phyloP scores from a whole-genome alignment of 2,797 vertebrate genomes.

The Sarcophilus harrisii region DNA sequence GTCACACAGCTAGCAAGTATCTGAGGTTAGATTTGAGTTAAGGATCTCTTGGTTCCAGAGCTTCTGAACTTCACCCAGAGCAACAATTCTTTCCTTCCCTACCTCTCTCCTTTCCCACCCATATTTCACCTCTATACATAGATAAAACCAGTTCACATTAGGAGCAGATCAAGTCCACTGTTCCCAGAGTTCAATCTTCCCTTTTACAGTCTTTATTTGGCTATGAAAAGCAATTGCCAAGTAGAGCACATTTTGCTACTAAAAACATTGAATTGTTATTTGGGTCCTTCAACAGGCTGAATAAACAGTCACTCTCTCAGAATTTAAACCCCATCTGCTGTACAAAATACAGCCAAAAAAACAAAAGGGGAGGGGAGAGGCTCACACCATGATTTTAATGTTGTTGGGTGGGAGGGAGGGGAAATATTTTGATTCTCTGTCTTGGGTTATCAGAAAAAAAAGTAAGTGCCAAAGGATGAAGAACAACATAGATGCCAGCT shows the following conservation, averaged over 20 bases:
- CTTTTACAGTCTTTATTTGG: accelerated
- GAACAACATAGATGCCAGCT: not conserved
- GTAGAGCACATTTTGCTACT: not conserved
- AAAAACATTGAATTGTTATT: conserved; percentile 29
- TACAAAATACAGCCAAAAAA: not conserved
- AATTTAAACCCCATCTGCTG: conserved; percentile 55
- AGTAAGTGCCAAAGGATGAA: not conserved
- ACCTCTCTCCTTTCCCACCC: not conserved
- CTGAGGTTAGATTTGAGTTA: not conserved
- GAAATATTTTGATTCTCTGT: not conserved
- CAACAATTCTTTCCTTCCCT: not conserved
- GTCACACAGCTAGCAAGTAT: too few species aligned
- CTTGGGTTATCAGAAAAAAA: not conserved
- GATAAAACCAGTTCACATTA: not conserved
- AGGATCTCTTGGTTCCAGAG: not conserved
- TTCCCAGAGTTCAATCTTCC: not conserved
- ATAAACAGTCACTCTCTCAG: conserved; percentile 48
- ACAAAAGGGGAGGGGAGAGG: conserved; percentile 44
- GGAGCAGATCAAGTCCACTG: accelerated
- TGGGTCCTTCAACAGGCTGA: not conserved
- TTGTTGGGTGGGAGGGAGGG: not conserved
- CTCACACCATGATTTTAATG: conserved; percentile 44
- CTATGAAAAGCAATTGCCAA: conserved; percentile 13
- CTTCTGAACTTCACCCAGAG: not conserved
- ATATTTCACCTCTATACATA: not conserved